Conservation (phyloP, 2,113 vertebrate species). For the Cynoglossus semilaevis region DNA sequence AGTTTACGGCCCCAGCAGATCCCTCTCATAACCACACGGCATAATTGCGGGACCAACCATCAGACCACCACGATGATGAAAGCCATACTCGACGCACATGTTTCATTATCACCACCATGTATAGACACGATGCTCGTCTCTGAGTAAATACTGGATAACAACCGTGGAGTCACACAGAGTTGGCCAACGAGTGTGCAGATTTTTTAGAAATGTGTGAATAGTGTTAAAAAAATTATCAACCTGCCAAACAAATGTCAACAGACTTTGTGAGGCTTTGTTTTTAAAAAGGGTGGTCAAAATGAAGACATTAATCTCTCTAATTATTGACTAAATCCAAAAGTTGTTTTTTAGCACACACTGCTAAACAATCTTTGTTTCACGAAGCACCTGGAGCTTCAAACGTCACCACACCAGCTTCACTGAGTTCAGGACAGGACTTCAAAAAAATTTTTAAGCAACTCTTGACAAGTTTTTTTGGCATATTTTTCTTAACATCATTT, state of each 20-base stretch:
- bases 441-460: too few relatives aligned
- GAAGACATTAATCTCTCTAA: too few relatives aligned
- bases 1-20: constrained; percentile 59
- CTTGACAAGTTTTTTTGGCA: too few relatives aligned
- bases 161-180: constrained; percentile 11
- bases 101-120: constrained; percentile 59
- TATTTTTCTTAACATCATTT: too few relatives aligned
- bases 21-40: constrained; percentile 52
- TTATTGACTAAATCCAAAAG: too few relatives aligned
- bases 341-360: too few relatives aligned
- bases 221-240: constrained; percentile 9
- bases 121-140: constrained; percentile 46
- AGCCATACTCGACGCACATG: constrained; percentile 56
- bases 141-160: constrained; percentile 36
- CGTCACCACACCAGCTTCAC: too few relatives aligned
- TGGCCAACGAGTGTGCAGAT: constrained; percentile 44
- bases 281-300: constrained; percentile 33
- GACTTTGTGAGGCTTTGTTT: constrained; percentile 8
- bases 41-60: constrained; percentile 64
- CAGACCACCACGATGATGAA: constrained; percentile 73
- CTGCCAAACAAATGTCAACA: constrained; percentile 33
- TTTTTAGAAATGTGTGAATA: constrained; percentile 45
- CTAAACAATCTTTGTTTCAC: too few relatives aligned
- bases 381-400: too few relatives aligned
- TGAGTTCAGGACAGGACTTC: too few relatives aligned